A percentile compares a stretch with the other conserved stretches of the same genome.
phyloP scores from a whole-genome alignment of 2,797 vertebrate genomes.

The Alcedo atthis region DNA sequence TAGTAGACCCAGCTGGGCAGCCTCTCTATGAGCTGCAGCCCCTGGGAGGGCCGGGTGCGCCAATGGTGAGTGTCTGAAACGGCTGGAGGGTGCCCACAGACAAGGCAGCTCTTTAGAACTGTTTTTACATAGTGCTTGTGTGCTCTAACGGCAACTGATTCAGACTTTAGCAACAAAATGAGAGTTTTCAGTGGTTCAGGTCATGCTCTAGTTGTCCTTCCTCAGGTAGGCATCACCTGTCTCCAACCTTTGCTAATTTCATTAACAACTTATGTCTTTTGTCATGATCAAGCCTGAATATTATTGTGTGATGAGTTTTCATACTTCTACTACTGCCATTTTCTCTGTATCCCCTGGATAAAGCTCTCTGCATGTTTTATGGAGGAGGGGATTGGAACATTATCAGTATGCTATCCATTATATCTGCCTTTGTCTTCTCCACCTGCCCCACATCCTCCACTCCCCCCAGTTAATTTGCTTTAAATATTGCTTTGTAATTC shows the following conservation, averaged over 20 bases:
- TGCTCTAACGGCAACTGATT: not conserved
- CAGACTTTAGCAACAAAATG: not conserved
- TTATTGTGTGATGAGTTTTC: not conserved
- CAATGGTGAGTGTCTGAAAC: conserved; percentile 78
- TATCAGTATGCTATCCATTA: not conserved
- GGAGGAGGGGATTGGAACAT: not conserved
- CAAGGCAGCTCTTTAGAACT: not conserved
- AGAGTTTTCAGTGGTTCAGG: not conserved
- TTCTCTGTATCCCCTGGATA: not conserved
- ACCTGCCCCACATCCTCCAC: no score
- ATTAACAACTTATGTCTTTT: not conserved
- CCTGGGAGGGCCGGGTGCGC: conserved; percentile 38
- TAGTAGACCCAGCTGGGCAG: conserved; percentile 75
- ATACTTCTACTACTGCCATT: not conserved
- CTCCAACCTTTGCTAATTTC: not conserved
- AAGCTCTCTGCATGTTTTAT: fast-evolving
- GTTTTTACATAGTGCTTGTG: not conserved
- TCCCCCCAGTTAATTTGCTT: fast-evolving
- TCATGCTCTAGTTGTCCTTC: not conserved
- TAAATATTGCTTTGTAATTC: not conserved
- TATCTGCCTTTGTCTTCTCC: not conserved
- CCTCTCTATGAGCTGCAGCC: conserved; percentile 79
- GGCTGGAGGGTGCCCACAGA: not conserved
- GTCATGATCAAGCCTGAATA: not conserved
- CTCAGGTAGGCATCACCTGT: not conserved